phyloP scores from a whole-genome alignment of 2,888 invertebrate genomes.

The Hololepta plana region DNA sequence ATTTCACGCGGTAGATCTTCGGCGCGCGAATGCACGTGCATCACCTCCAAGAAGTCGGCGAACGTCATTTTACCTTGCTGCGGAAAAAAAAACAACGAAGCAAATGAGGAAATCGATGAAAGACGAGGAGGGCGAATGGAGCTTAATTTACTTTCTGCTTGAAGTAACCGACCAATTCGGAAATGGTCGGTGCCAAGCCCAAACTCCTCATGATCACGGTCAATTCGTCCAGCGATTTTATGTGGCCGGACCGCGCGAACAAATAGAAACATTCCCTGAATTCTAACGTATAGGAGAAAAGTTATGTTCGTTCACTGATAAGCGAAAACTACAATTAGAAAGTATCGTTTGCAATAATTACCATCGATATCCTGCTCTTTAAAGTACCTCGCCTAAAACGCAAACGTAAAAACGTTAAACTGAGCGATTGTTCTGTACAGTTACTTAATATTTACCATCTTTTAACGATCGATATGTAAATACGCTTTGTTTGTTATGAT shows the following conservation, averaged over 20 bases:
- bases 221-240: constrained; percentile 74
- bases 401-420: no score
- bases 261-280: constrained; percentile 94
- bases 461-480: no score
- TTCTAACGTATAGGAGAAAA: no score
- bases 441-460: no score
- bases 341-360: constrained; percentile 38
- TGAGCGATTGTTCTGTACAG: no score
- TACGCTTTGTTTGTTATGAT: no score
- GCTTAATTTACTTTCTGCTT: constrained; percentile 35
- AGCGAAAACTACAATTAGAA: no score
- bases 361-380: constrained; percentile 92
- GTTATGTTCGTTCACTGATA: no score
- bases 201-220: constrained; percentile 89
- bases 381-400: constrained; percentile 74
- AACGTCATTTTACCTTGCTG: constrained; percentile 92
- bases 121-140: neutral
- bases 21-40: constrained; percentile 77
- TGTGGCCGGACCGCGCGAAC: constrained; percentile 78
- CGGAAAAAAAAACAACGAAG: no score
- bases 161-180: constrained; percentile 70
- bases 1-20: constrained; percentile 74
- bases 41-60: constrained; percentile 86
- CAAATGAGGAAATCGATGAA: no score
- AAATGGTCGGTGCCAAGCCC: constrained; percentile 84